Conservation (phyloP, 2,888 invertebrate genomes). For the Drosophila tanythrix region DNA sequence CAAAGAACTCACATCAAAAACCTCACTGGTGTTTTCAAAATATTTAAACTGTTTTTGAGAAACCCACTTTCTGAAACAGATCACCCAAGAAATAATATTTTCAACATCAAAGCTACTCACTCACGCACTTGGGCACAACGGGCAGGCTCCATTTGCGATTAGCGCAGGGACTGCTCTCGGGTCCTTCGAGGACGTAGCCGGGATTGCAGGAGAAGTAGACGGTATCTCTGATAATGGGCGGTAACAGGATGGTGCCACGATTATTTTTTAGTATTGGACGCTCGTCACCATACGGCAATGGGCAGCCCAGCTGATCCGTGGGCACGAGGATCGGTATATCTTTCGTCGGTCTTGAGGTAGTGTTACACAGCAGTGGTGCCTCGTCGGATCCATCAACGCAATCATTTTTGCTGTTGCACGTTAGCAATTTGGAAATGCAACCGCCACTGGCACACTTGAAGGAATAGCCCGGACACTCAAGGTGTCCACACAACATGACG, state of each 20-base stretch:
- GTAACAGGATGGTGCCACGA: conserved; percentile 21
- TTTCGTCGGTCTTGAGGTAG: conserved; percentile 33
- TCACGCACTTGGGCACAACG: conserved; percentile 63
- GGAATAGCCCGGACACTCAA: conserved; percentile 64
- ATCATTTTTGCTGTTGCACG: conserved; percentile 51
- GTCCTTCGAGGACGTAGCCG: conserved; percentile 52
- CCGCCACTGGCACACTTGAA: conserved; percentile 65
- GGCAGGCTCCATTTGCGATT: conserved; percentile 55
- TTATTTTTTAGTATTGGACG: conserved; percentile 56
- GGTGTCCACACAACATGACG: conserved; percentile 54
- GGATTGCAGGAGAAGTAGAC: conserved; percentile 56
- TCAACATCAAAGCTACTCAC: conserved; percentile 48
- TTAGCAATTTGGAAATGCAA: conserved; percentile 47
- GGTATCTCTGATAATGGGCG: conserved; percentile 46
- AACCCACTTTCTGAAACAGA: not conserved
- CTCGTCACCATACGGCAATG: conserved; percentile 51
- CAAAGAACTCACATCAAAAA: too few species aligned
- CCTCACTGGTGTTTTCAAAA: too few species aligned
- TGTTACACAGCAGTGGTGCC: conserved; percentile 65
- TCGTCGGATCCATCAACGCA: conserved; percentile 67
- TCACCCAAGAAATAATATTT: not conserved
- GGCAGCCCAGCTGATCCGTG: conserved; percentile 43
- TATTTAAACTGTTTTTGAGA: too few species aligned
- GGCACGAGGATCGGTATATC: not conserved
- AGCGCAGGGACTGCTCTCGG: conserved; percentile 46